phyloP scores from a whole-genome alignment of 2,113 vertebrate species.

The Psittacula cyanocephala region DNA sequence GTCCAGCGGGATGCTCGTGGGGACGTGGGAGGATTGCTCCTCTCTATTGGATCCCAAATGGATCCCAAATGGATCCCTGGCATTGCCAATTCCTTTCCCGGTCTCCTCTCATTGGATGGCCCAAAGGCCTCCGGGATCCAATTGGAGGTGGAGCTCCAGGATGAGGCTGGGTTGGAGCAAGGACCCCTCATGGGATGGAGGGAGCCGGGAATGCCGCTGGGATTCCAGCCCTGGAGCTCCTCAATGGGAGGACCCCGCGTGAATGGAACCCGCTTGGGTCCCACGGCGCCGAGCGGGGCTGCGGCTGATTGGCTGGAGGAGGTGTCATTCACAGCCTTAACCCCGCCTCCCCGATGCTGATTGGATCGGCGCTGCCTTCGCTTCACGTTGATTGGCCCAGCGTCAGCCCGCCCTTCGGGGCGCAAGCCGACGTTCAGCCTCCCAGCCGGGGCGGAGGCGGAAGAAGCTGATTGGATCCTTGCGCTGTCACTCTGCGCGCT shows the following conservation, averaged over 20 bases:
- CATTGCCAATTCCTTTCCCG: background rate
- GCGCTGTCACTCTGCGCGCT: fast-evolving
- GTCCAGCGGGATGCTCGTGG: no score
- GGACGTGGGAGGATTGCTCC: no score
- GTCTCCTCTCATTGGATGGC: no score
- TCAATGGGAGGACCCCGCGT: background rate
- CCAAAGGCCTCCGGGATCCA: background rate
- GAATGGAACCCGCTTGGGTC: fast-evolving
- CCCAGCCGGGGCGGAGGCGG: no score
- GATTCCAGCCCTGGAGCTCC: no score
- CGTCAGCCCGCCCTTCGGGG: background rate
- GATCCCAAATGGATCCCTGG: background rate
- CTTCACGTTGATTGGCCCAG: background rate
- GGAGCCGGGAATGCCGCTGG: background rate
- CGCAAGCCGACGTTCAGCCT: no score
- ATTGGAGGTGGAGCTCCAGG: no score
- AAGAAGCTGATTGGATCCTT: background rate
- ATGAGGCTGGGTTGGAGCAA: no score
- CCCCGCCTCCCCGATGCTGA: background rate
- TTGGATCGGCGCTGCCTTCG: background rate
- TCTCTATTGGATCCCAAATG: no score
- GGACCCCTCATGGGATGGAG: no score
- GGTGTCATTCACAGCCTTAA: background rate
- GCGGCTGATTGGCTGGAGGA: background rate
- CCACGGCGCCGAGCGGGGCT: no score